Conservation (phyloP, 1,140 invertebrate species). For the Dinothrombium tinctorium region DNA sequence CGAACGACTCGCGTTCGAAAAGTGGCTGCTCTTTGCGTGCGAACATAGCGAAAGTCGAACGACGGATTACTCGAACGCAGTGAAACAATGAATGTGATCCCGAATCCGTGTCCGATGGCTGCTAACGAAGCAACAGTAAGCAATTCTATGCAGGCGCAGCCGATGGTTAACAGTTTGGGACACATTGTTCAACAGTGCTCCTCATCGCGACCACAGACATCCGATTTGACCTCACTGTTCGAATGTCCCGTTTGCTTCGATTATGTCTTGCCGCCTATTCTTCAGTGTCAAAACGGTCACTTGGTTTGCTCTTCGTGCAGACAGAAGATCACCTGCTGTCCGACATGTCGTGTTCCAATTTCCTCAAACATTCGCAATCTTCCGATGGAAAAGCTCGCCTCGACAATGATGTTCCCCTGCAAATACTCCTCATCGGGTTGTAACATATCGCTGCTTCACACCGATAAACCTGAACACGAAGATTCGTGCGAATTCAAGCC, state of each 20-base stretch:
- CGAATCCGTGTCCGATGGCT: too few relatives aligned
- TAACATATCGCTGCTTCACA: constrained; percentile 66
- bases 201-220: not conserved
- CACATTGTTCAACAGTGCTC: too few relatives aligned
- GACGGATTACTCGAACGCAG: too few relatives aligned
- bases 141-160: too few relatives aligned
- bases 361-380: constrained; percentile 65
- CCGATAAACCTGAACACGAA: constrained; percentile 93
- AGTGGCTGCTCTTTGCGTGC: too few relatives aligned
- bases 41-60: too few relatives aligned
- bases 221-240: constrained; percentile 79
- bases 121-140: too few relatives aligned
- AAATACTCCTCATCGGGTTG: constrained; percentile 95
- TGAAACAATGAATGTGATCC: too few relatives aligned
- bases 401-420: constrained; percentile 93
- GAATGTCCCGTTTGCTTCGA: constrained; percentile 99
- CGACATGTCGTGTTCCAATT: constrained; percentile 84
- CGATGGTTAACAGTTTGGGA: too few relatives aligned
- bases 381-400: constrained; percentile 97
- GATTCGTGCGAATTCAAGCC: constrained; percentile 92
- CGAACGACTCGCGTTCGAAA: too few relatives aligned
- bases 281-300: constrained; percentile 49
- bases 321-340: constrained; percentile 85
- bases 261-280: constrained; percentile 84
- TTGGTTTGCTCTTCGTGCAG: constrained; percentile 77